Conservation (phyloP, 2,113 vertebrate genomes). For the Chamaea fasciata region DNA sequence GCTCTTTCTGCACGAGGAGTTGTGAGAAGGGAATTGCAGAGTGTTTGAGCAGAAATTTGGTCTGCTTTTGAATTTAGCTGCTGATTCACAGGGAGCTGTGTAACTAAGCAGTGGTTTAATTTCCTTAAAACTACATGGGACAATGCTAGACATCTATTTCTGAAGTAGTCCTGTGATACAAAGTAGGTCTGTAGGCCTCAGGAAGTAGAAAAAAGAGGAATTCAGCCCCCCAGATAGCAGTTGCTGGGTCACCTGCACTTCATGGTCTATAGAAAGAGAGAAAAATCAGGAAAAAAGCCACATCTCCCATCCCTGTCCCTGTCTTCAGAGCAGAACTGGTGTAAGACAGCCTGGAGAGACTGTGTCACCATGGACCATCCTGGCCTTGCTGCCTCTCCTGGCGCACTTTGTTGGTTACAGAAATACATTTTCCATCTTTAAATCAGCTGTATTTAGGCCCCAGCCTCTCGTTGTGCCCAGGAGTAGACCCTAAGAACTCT, state of each 20-base stretch:
- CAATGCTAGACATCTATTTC: not conserved
- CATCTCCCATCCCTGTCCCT: not conserved
- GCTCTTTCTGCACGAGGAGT: slow-evolving; percentile 19
- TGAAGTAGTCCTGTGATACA: not conserved
- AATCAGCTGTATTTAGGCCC: not conserved
- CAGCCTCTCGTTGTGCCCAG: not conserved
- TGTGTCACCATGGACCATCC: not conserved
- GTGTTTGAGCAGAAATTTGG: not conserved
- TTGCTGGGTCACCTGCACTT: not conserved
- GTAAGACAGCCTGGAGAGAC: not conserved
- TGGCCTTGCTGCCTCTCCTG: not conserved
- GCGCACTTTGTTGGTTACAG: not conserved
- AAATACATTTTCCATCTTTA: not conserved
- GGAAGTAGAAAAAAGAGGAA: not conserved
- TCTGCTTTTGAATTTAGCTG: slow-evolving; percentile 15
- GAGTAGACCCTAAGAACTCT: not conserved
- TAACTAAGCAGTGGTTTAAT: not conserved
- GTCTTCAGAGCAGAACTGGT: not conserved
- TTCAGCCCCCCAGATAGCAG: not conserved
- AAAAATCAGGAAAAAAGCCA: not conserved
- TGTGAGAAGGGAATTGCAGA: slow-evolving; percentile 14
- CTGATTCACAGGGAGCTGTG: not conserved
- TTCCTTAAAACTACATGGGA: not conserved
- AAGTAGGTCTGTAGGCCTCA: not conserved
- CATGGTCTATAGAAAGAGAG: not conserved